phyloP scores from a whole-genome alignment of 2,797 vertebrate genomes.

The Crypturellus tataupa region DNA sequence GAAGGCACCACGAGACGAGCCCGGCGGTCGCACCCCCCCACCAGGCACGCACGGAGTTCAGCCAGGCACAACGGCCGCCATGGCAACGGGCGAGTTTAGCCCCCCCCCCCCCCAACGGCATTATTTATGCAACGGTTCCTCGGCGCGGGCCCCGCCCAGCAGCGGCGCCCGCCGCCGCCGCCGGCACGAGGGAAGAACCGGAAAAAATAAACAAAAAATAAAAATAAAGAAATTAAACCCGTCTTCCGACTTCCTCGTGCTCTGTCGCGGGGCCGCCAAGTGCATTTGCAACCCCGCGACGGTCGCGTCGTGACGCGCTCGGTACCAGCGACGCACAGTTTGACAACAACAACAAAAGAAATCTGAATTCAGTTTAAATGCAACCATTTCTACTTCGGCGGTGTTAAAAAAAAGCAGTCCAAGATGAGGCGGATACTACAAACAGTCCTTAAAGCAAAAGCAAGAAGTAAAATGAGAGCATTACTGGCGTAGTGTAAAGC shows the following conservation, averaged over 20 bases:
- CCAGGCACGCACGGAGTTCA: constrained; percentile 85
- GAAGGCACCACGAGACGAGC: constrained; percentile 66
- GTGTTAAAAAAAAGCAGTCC: neutral
- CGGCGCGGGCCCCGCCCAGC: constrained; percentile 89
- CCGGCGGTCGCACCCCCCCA: constrained; percentile 74
- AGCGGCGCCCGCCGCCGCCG: no score
- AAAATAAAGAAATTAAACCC: neutral
- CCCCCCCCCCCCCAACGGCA: constrained; percentile 88
- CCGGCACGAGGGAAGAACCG: no score
- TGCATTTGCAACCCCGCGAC: neutral
- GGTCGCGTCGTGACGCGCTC: neutral
- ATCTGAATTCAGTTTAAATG: neutral
- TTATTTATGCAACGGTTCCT: constrained; percentile 94
- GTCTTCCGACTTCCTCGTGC: neutral
- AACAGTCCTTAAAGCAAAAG: neutral
- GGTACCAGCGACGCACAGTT: neutral
- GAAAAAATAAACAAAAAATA: no score
- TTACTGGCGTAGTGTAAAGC: fast-evolving
- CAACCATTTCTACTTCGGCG: neutral
- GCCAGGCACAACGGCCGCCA: constrained; percentile 96
- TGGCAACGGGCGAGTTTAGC: constrained; percentile 92
- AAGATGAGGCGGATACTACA: neutral
- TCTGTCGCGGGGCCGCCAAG: neutral
- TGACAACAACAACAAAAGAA: neutral
- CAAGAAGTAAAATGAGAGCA: neutral